Conservation (phyloP, 1,140 invertebrate genomes). For the Papilio helenus region DNA sequence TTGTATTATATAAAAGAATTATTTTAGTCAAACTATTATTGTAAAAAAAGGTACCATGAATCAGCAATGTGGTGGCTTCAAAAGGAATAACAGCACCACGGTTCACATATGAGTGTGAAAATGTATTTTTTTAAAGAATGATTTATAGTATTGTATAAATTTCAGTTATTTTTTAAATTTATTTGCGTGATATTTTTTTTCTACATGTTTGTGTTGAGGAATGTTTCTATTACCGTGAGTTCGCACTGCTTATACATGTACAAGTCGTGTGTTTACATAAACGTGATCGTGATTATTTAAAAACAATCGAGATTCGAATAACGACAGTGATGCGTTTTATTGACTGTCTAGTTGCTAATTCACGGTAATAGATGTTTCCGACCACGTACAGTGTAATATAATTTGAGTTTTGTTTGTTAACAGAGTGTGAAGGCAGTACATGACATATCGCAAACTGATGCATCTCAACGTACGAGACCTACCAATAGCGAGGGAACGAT, state of each 20-base stretch:
- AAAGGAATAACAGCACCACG: background rate
- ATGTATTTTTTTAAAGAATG: too few species aligned
- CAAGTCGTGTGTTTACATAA: background rate
- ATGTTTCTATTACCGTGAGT: background rate
- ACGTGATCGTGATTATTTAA: too few species aligned
- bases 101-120: background rate
- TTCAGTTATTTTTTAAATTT: background rate
- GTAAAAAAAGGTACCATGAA: too few species aligned
- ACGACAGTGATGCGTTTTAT: background rate
- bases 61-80: too few species aligned
- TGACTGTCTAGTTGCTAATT: background rate
- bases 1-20: too few species aligned
- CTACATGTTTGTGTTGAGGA: background rate
- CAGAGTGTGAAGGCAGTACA: slow-evolving; percentile 53
- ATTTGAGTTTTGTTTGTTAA: slow-evolving; percentile 42
- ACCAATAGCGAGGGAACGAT: slow-evolving; percentile 53
- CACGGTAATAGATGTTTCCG: background rate
- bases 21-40: too few species aligned
- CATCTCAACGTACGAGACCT: slow-evolving; percentile 18
- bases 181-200: background rate
- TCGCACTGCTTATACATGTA: background rate
- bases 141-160: too few species aligned
- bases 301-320: too few species aligned
- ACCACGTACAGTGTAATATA: background rate
- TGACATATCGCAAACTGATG: slow-evolving; percentile 35